Base-by-base conservation (phyloP, 2,113 vertebrate species). In the Epinephelus cyanopodus region DNA sequence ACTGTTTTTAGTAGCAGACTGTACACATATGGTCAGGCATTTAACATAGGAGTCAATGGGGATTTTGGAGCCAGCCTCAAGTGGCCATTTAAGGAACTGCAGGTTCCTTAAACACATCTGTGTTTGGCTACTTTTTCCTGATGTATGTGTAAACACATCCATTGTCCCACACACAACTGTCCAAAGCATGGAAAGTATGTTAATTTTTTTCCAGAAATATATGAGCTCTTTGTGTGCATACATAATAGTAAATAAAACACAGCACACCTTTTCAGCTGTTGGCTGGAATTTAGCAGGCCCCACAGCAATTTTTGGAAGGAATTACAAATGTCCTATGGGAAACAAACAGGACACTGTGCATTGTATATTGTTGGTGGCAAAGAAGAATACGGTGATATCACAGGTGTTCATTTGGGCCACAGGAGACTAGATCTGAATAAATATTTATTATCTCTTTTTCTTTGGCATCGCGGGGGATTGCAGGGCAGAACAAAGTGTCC, bases 351-450 rank as follows among this genome's bases (percentile, higher is more conserved):
- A 76, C 52, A 60, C 29, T 58, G 68, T 17, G 37, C 37, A 58
- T 66, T 13, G 52, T 58, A 42, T 47, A 57, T 10, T 71, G 57
- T 74, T 50, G 7, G 29, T 66, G 50, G 60, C 14, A 50, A 48
- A 63, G 42, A 72, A 1, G 42, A 75, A 70, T 53, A 47, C 60
- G 66, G 25, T 66, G 10, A 47, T 74, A 83, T 87, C 83, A 33
- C 76, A 89, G 83, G 76, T 77, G 70, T 67, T 74, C 57, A 65
- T 81, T 69, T 56, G 3, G 23, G 53, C 33, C 77, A 74, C 84
- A 45, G 47, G 79, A 80, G 76, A 83, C 33, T 66, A 4, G 6
- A 63, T 71, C 37, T 69, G 53, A 81, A 85, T 86, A 69, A 81
- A 88, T 76, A 87, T 84, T 85, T 81, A 60, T 63, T 74, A 66